phyloP scores from a whole-genome alignment of 2,888 invertebrate genomes.

The Frankliniella intonsa region DNA sequence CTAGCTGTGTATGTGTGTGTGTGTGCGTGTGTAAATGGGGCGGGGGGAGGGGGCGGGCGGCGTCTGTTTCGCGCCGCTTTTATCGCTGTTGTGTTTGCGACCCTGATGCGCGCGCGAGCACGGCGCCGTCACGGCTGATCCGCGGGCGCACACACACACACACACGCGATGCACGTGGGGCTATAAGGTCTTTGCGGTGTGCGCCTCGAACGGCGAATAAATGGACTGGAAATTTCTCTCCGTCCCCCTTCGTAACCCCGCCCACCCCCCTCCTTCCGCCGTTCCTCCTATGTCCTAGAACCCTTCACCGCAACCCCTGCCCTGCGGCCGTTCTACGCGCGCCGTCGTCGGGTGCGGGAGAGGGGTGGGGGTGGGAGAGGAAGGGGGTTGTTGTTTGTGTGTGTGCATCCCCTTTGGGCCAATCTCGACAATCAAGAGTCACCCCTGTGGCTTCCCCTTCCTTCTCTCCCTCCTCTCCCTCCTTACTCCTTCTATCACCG shows the following conservation, averaged over 20 bases:
- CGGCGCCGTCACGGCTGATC: neutral
- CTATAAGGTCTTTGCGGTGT: neutral
- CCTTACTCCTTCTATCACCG: neutral
- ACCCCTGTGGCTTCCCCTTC: neutral
- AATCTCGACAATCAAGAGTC: constrained; percentile 7
- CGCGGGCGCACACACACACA: neutral
- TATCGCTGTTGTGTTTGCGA: neutral
- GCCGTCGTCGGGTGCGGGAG: neutral
- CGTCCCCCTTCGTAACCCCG: neutral
- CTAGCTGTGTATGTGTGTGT: neutral
- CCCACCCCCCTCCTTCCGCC: neutral
- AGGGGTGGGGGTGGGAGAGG: neutral
- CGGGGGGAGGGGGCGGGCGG: neutral
- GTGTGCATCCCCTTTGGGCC: neutral
- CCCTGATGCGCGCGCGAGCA: neutral
- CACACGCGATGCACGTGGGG: neutral
- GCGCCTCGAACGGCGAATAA: constrained; percentile 8
- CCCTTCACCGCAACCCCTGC: neutral
- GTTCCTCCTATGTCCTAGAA: too few species aligned
- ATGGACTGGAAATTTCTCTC: constrained; percentile 4
- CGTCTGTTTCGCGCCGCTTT: neutral
- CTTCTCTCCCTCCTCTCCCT: neutral
- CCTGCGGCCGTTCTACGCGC: neutral
- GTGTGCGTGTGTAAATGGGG: neutral
- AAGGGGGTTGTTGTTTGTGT: neutral